Percentiles rank a stretch among this genome's conserved stretches.
These are phyloP conservation scores for Enteromius trimaculatus DNA, from an alignment of 2,797 vertebrate species.

Conservation along the genomic window DNA sequence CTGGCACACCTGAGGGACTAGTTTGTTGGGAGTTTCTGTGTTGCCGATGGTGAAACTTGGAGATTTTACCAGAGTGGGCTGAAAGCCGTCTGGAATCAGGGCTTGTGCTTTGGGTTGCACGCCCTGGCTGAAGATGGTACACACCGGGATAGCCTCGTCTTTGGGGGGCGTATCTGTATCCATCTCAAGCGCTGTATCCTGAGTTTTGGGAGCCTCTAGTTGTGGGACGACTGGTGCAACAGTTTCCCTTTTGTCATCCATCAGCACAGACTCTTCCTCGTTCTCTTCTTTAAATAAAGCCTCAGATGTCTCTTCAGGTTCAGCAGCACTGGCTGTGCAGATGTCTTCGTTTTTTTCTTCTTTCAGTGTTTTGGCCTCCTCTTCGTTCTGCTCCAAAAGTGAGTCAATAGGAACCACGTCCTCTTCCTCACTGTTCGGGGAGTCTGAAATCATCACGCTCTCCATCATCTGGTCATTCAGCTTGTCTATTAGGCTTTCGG, in stretches of 20 bases:
- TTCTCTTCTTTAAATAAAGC: constrained; percentile 64
- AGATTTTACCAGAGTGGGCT: constrained; percentile 96
- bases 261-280: constrained; percentile 54
- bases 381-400: constrained; percentile 67
- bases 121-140: constrained; percentile 93
- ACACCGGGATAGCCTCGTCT: constrained; percentile 85
- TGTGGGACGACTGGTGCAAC: constrained; percentile 33
- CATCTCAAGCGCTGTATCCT: constrained; percentile 43
- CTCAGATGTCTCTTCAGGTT: constrained; percentile 67
- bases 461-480: constrained; percentile 98
- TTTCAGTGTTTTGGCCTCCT: constrained; percentile 50
- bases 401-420: constrained; percentile 86
- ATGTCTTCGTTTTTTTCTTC: constrained; percentile 54
- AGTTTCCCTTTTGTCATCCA: constrained; percentile 35
- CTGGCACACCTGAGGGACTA: constrained; percentile 85
- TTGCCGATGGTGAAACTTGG: constrained; percentile 86
- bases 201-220: constrained; percentile 53
- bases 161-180: constrained; percentile 61
- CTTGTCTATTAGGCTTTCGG: constrained; percentile 86
- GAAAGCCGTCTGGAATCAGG: constrained; percentile 88
- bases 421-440: constrained; percentile 94
- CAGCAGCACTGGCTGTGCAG: constrained; percentile 54
- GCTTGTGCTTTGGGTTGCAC: constrained; percentile 72
- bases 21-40: constrained; percentile 79
- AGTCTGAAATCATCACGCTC: constrained; percentile 97